These are phyloP conservation scores for Dendrocincla tyrannina DNA, from an alignment of 2,797 vertebrate species.

Conservation along the genomic window DNA sequence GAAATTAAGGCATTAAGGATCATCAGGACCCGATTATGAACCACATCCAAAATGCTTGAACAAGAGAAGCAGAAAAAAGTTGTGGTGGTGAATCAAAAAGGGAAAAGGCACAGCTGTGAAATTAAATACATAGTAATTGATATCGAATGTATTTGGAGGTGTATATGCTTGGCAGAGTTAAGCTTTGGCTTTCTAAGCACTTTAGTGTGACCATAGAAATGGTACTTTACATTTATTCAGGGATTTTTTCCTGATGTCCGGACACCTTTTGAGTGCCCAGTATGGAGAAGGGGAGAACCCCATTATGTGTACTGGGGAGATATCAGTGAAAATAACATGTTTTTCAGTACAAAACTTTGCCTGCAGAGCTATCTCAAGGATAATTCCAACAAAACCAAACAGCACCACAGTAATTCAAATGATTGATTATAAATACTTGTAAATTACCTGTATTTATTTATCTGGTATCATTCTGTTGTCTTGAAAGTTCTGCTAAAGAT, in stretches of 20 bases:
- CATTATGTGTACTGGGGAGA: background rate
- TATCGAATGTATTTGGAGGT: background rate
- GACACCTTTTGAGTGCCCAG: background rate
- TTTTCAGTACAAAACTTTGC: background rate
- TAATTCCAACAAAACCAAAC: background rate
- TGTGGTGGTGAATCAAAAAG: background rate
- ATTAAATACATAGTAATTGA: constrained; percentile 22
- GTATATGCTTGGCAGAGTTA: background rate
- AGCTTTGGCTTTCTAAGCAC: background rate
- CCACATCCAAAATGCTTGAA: background rate
- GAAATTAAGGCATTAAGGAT: constrained; percentile 36
- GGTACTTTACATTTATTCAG: background rate
- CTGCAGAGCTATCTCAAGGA: background rate
- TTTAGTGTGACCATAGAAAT: background rate
- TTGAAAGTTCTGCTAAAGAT: background rate
- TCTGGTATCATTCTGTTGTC: background rate
- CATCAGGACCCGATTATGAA: constrained; percentile 10
- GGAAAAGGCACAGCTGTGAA: constrained; percentile 6
- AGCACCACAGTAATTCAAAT: background rate
- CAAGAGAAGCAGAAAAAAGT: background rate
- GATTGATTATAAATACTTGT: background rate
- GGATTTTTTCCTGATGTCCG: background rate
- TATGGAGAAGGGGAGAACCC: background rate
- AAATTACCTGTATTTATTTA: background rate
- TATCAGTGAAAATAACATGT: background rate